Base-by-base conservation (phyloP, 2,888 invertebrate genomes). In the Yponomeuta plumbellus region DNA sequence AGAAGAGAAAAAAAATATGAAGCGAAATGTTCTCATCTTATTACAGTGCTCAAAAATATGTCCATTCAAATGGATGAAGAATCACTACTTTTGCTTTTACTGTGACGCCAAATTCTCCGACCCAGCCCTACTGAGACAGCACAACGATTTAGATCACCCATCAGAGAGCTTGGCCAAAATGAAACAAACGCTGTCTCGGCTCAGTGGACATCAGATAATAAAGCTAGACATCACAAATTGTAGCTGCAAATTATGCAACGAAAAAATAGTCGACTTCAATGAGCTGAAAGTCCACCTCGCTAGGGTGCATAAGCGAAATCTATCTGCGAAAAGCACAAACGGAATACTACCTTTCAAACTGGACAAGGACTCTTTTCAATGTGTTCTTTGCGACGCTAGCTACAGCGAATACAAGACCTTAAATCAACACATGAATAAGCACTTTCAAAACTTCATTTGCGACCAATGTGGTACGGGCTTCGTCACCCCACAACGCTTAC, bases 391-490 rank as follows among this genome's bases (percentile, higher is more conserved):
- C 67, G 72, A 75, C 4, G 78, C 80, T 57, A 79, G 73, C 56
- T 89, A 77, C 66, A 76, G 79, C 0, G 87, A 88, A 56, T 91
- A 82, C 66, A 88, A 85, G 69, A 78, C 85, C 6, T 68, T 91
- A 0, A 88, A 88, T 40, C 85, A 88, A n/a, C 91, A 91, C 62
- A 91, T 91, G 90, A 91, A 91, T 66, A 71, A 83, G 0, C 91
- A 91, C 70, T 91, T 83, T 66, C 87, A 85, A 69, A 86, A 90
- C 70, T 90, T 83, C 65, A 88, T 91, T 52, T 91, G 91, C 66
- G 89, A 89, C 59, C 83, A 82, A 67, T 91, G 91, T 64, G 91
- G 91, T 0, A 72, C 81, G 0, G 90, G 89, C 1, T 91, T 91
- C 44, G 79, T 89, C 2, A 87, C 89, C 0, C 85, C 86, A 0